Conservation (phyloP, 2,888 invertebrate species). For the Cephus pulcher region DNA sequence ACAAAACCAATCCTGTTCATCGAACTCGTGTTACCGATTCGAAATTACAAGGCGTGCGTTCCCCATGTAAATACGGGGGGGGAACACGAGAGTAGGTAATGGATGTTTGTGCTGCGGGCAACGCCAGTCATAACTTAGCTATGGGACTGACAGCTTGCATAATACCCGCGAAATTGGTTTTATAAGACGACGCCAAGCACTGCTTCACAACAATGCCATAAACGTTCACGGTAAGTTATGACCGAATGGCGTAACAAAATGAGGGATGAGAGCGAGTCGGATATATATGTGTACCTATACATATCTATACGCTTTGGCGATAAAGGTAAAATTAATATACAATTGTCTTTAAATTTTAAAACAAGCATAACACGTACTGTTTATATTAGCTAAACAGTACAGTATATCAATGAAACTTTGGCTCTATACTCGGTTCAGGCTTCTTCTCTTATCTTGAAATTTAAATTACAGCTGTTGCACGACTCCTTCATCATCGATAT, state of each 20-base stretch:
- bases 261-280: conserved; percentile 11
- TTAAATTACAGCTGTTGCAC: background rate
- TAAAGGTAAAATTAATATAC: background rate
- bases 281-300: background rate
- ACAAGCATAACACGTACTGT: background rate
- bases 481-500: background rate
- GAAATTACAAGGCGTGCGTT: conserved; percentile 40
- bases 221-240: conserved; percentile 62
- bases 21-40: conserved; percentile 35
- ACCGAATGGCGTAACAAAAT: conserved; percentile 50
- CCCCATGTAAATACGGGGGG: conserved; percentile 20
- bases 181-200: conserved; percentile 61
- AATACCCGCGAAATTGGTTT: conserved; percentile 66
- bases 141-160: conserved; percentile 64
- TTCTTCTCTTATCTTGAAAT: background rate
- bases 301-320: background rate
- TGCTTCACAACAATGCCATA: conserved; percentile 63
- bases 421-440: background rate
- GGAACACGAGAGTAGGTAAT: conserved; percentile 50
- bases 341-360: background rate
- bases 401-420: background rate
- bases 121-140: conserved; percentile 60
- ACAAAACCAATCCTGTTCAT: conserved; percentile 8
- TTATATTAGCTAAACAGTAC: background rate
- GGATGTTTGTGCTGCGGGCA: conserved; percentile 54